Base-by-base conservation (phyloP, 2,113 vertebrate species). In the Paracanthobrama guichenoti region DNA sequence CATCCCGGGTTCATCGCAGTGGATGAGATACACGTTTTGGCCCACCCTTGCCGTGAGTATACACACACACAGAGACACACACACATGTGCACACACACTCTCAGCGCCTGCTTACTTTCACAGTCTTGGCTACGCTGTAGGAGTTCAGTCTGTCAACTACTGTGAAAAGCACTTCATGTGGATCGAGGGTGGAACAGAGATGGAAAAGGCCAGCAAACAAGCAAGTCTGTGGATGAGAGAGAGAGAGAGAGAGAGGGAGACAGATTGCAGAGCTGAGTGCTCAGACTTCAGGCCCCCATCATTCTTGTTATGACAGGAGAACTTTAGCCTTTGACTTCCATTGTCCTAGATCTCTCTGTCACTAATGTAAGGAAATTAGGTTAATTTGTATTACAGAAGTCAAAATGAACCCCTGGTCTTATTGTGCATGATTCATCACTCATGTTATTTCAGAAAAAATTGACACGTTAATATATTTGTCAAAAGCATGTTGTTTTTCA, bases 41-140 rank as follows among this genome's bases (percentile, higher is more conserved):
- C 97, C 89, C 97, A 98, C 89, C 97, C 97, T 2, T 99, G 97
- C 94, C 95, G 97, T 99, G 94, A 97, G 97, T 93, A 67, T 10
- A 35, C 72, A 50, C 71, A 44, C 31, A 8, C 44, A 53, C 46
- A 66, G 44, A 31, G 57, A 73, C 31, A 44, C 67, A 59, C 55
- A 16, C 18, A 31, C 44, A 39, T 66, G 18, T 46, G 57, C 46
- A 77, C 64, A 35, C 64, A 72, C 46, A 73, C 35, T 66, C 24
- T 53, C 18, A 66, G 22, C 8, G 48, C 28, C 35, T 64, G 24
- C 81, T 67, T 48, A 22, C n/a, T 53, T 31, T 67, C 53, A 50
- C 16, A 72, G 77, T 86, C 55, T 44, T 80, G 55, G 39, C 59
- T 35, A 44, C 64, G 44, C 46, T 50, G 42, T 62, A 16, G 71